Percentiles rank a stretch among this genome's conserved stretches.
Evolutionary conservation across 2,113 vertebrate genomes (phyloP).

Genomic region (Silurus meridionalis): DNA sequence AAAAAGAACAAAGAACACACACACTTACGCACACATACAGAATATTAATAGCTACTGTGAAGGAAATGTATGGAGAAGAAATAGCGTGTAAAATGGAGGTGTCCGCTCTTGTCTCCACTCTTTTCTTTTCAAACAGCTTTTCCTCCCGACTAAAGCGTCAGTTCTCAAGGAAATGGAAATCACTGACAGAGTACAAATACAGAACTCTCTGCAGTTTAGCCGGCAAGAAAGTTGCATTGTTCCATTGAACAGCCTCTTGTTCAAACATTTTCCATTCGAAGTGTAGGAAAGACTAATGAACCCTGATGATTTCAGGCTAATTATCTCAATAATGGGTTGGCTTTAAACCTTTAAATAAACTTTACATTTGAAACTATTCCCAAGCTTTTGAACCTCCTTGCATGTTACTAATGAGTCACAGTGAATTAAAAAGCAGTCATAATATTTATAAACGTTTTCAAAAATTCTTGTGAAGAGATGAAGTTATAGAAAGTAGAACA

Average conservation of each 20-base stretch:
- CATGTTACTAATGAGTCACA: not conserved
- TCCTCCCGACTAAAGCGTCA: slow-evolving; percentile 43
- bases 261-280: slow-evolving; percentile 22
- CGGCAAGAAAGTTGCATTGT: not conserved
- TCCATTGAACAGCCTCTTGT: slow-evolving; percentile 7
- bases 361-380: slow-evolving; percentile 5
- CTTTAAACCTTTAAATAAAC: slow-evolving; percentile 21
- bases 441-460: not conserved
- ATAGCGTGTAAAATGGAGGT: slow-evolving; percentile 48
- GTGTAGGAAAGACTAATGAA: slow-evolving; percentile 26
- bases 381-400: not conserved
- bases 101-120: slow-evolving; percentile 10
- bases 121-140: not conserved
- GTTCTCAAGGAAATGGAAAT: slow-evolving; percentile 44
- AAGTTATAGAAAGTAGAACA: not conserved
- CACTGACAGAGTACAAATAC: slow-evolving; percentile 25
- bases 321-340: slow-evolving; percentile 20
- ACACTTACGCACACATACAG: not conserved
- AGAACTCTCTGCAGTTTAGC: not conserved
- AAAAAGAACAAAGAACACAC: not conserved
- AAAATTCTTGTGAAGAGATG: not conserved
- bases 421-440: not conserved
- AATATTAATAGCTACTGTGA: not conserved
- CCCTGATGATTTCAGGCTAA: slow-evolving; percentile 12
- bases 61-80: slow-evolving; percentile 47